A percentile compares a stretch with the other conserved stretches of the same genome.
Conservation (phyloP, 2,888 invertebrate genomes). For the Aphidoletes aphidimyza region DNA sequence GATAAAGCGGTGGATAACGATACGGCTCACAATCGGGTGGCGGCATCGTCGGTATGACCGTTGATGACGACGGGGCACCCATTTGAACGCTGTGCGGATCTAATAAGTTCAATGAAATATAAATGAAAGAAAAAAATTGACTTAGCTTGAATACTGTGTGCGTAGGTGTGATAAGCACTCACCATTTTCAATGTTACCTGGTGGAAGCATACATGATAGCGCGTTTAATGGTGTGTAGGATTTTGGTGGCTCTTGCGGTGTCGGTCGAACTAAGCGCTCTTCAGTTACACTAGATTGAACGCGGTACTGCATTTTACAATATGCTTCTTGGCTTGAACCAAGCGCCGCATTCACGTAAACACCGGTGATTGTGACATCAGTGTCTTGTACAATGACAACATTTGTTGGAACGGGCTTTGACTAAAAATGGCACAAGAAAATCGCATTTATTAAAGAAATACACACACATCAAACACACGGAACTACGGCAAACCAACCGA, state of each 20-base stretch:
- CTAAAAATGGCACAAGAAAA: too few species aligned
- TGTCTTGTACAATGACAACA: constrained; percentile 85
- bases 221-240: constrained; percentile 87
- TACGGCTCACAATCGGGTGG: constrained; percentile 54
- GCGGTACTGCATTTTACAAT: constrained; percentile 89
- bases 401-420: constrained; percentile 68
- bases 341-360: constrained; percentile 83
- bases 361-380: constrained; percentile 88
- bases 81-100: not conserved
- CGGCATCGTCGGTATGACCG: not conserved
- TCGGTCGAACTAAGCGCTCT: constrained; percentile 78
- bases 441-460: not conserved
- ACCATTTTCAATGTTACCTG: constrained; percentile 72
- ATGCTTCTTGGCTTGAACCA: constrained; percentile 80
- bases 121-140: not conserved
- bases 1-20: constrained; percentile 43
- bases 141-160: too few species aligned
- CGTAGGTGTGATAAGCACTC: constrained; percentile 60
- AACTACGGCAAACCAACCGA: too few species aligned
- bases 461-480: too few species aligned
- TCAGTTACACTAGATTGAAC: constrained; percentile 90
- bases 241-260: constrained; percentile 68
- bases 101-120: constrained; percentile 56
- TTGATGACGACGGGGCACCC: not conserved
- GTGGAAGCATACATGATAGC: constrained; percentile 88